Evolutionary conservation across 2,888 invertebrate genomes (phyloP).

Genomic region (Hemistola chrysoprasaria): DNA sequence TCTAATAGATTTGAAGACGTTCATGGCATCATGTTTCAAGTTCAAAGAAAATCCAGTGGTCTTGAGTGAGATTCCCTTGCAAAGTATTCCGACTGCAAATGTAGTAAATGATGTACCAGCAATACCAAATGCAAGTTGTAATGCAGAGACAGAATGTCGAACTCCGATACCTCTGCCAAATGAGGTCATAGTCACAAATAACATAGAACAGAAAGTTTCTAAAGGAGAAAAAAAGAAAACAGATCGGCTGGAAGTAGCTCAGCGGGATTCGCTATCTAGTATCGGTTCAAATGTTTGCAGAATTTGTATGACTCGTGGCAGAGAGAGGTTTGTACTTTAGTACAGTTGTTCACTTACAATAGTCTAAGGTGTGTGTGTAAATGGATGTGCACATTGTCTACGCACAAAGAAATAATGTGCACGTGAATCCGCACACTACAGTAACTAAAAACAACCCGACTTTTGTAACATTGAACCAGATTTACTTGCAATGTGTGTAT

Average conservation of each 20-base stretch:
- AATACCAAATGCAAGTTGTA: slow-evolving; percentile 42
- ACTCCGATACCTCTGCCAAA: slow-evolving; percentile 35
- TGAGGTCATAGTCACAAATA: slow-evolving; percentile 53
- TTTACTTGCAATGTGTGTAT: no score
- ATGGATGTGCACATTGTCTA: no score
- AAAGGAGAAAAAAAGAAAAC: slow-evolving; percentile 62
- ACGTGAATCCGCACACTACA: no score
- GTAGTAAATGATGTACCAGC: slow-evolving; percentile 36
- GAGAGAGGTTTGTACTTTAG: slow-evolving; percentile 54
- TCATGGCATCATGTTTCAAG: slow-evolving; percentile 68
- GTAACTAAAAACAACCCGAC: no score
- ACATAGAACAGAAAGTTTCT: slow-evolving; percentile 46
- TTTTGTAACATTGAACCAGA: no score
- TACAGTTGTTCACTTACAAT: background rate
- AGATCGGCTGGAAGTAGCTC: slow-evolving; percentile 54
- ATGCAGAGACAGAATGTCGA: slow-evolving; percentile 38
- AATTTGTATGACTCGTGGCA: slow-evolving; percentile 83
- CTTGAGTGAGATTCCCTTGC: slow-evolving; percentile 44
- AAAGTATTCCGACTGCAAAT: slow-evolving; percentile 40
- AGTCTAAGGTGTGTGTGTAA: no score
- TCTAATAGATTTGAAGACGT: slow-evolving; percentile 60
- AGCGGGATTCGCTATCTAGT: slow-evolving; percentile 73
- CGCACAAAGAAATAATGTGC: no score
- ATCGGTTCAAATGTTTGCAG: slow-evolving; percentile 84
- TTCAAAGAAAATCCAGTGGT: slow-evolving; percentile 46